A percentile compares a stretch with the other conserved stretches of the same genome.
phyloP scores from a whole-genome alignment of 2,113 vertebrate species.

The Dasyornis broadbenti region DNA sequence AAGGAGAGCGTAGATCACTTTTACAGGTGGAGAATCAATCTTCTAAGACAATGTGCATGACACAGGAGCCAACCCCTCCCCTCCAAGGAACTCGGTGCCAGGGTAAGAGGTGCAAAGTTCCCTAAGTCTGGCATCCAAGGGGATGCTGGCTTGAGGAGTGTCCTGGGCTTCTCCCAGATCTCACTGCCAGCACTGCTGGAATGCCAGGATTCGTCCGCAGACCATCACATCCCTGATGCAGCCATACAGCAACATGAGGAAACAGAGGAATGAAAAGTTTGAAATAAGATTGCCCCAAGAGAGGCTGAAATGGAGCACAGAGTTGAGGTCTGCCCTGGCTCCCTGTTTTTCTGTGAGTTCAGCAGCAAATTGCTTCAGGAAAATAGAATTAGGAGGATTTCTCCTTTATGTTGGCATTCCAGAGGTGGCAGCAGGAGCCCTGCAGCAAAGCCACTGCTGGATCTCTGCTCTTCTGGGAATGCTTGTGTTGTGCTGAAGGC shows the following conservation, averaged over 20 bases:
- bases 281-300: background rate
- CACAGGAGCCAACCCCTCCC: background rate
- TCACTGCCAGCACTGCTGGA: background rate
- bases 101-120: background rate
- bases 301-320: background rate
- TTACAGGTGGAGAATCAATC: slow-evolving; percentile 60
- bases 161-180: background rate
- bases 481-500: background rate
- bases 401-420: background rate
- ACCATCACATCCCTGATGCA: rapidly evolving
- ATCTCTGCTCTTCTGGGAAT: background rate
- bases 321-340: background rate
- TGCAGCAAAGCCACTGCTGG: background rate
- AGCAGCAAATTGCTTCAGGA: background rate
- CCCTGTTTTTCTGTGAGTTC: rapidly evolving
- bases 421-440: background rate
- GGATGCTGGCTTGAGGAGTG: background rate
- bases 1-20: slow-evolving; percentile 50
- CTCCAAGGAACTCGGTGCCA: background rate
- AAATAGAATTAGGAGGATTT: background rate
- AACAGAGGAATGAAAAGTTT: background rate
- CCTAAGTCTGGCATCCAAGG: background rate
- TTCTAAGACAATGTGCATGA: slow-evolving; percentile 16
- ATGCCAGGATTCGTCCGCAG: background rate
- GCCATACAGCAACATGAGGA: rapidly evolving